phyloP scores from a whole-genome alignment of 2,888 invertebrate genomes.

The Eilema depressum region DNA sequence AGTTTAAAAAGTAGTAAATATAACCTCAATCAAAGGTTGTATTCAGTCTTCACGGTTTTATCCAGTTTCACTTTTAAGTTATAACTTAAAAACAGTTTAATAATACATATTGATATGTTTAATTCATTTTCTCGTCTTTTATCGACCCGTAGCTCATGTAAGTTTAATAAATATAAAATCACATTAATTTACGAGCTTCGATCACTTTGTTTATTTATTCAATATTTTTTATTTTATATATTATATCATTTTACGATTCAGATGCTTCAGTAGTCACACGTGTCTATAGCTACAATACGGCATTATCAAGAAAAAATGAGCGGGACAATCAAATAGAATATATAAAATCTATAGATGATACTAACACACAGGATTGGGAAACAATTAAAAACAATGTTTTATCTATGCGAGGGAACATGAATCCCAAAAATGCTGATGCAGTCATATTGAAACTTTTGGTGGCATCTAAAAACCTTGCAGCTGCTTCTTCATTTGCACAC shows the following conservation, averaged over 20 bases:
- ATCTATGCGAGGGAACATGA: conserved; percentile 69
- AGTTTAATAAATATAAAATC: conserved; percentile 22
- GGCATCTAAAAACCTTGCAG: conserved; percentile 70
- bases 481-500: conserved; percentile 87
- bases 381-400: conserved; percentile 76
- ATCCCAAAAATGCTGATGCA: conserved; percentile 87
- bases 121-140: conserved; percentile 46
- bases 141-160: conserved; percentile 43
- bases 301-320: conserved; percentile 21
- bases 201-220: neutral
- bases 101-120: conserved; percentile 43
- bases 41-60: neutral
- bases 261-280: conserved; percentile 45
- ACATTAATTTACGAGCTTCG: neutral
- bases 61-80: neutral
- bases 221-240: neutral
- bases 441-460: conserved; percentile 86
- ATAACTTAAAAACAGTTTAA: neutral
- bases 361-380: conserved; percentile 69
- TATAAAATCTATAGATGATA: conserved; percentile 60
- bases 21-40: neutral
- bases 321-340: conserved; percentile 66
- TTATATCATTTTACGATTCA: conserved; percentile 30
- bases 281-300: conserved; percentile 34
- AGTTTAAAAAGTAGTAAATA: conserved; percentile 9